These are phyloP conservation scores for Yasuhikotakia modesta DNA, from an alignment of 2,797 vertebrate species.

Conservation along the genomic window DNA sequence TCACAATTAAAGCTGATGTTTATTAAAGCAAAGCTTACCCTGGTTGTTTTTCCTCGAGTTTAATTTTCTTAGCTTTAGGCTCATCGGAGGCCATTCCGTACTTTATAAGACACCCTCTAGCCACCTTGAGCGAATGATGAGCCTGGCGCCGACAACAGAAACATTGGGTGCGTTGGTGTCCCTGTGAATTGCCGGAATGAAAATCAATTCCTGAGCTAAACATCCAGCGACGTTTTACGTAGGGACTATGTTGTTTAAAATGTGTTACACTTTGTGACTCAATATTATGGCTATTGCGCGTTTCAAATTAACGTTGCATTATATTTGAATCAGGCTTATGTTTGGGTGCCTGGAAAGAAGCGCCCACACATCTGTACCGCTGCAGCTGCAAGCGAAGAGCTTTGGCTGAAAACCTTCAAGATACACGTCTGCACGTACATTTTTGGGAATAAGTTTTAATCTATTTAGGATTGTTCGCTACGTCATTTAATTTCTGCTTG, in stretches of 20 bases:
- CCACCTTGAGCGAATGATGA: conserved; percentile 51
- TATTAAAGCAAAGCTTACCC: too few species aligned
- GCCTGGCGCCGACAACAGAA: conserved; percentile 7
- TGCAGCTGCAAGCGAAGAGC: conserved; percentile 65
- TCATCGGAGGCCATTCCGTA: conserved; percentile 73
- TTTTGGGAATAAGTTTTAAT: neutral
- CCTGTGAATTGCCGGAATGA: neutral
- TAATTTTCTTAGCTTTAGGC: conserved; percentile 76
- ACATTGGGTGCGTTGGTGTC: conserved; percentile 18
- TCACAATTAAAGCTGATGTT: neutral
- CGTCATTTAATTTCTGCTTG: neutral
- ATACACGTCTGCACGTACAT: conserved; percentile 42
- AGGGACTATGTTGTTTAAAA: neutral
- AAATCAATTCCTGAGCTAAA: neutral
- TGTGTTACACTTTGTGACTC: neutral
- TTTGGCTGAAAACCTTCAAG: conserved; percentile 40
- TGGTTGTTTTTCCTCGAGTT: conserved; percentile 68
- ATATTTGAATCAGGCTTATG: conserved; percentile 23
- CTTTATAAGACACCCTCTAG: conserved; percentile 52
- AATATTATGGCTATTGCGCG: too few species aligned
- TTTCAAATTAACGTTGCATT: neutral
- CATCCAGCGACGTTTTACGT: neutral
- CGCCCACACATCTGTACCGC: conserved; percentile 53
- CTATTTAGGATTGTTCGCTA: neutral
- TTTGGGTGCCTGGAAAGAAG: conserved; percentile 38